Conservation (phyloP, 2,797 vertebrate genomes). For the Prionace glauca region DNA sequence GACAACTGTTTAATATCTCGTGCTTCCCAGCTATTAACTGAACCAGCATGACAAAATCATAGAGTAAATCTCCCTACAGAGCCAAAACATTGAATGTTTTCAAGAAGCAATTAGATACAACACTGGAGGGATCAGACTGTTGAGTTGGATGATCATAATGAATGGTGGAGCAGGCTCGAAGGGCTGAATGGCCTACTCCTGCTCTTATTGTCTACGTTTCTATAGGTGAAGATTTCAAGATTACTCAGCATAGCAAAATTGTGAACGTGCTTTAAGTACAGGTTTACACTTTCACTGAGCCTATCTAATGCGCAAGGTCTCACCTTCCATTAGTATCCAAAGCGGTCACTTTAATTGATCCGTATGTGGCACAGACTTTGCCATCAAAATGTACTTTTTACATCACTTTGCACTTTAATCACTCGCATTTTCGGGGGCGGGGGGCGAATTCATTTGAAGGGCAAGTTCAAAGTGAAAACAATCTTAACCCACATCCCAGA, state of each 20-base stretch:
- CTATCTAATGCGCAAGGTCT: background rate
- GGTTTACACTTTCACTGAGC: background rate
- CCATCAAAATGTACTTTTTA: background rate
- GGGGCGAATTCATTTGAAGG: background rate
- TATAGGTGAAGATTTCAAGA: background rate
- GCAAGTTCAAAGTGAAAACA: background rate
- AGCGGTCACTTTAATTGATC: background rate
- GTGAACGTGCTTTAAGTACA: background rate
- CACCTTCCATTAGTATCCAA: background rate
- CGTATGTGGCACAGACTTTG: background rate
- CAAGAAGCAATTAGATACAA: no score
- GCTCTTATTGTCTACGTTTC: no score
- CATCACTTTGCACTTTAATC: background rate
- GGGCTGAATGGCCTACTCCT: no score
- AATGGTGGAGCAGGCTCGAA: no score
- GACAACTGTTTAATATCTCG: background rate
- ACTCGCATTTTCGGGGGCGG: background rate
- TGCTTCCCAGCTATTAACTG: background rate
- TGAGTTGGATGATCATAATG: no score
- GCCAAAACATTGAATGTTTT: no score
- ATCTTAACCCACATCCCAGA: background rate
- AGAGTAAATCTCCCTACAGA: background rate
- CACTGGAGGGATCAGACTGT: no score
- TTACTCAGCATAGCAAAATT: background rate
- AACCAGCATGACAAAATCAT: background rate